Evolutionary conservation across 2,797 vertebrate genomes (phyloP).

Genomic region (Protonibea diacanthus): DNA sequence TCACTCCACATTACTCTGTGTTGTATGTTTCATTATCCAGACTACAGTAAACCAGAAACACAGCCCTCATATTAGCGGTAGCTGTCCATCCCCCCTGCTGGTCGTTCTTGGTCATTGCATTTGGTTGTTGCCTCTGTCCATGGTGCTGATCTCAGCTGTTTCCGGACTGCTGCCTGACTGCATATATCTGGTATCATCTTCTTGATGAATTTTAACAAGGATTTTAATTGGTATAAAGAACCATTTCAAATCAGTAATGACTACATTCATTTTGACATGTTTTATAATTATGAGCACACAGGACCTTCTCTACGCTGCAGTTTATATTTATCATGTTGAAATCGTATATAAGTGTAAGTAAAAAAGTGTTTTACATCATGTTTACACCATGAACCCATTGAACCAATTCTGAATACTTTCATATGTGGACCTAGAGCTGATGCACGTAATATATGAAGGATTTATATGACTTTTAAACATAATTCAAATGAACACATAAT

Average conservation of each 20-base stretch:
- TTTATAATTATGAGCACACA: not conserved
- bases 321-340: not conserved
- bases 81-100: constrained; percentile 55
- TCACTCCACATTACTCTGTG: constrained; percentile 2
- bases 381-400: not conserved
- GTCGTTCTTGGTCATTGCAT: not conserved
- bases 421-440: no score
- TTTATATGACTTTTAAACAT: not conserved
- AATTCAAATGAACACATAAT: not conserved
- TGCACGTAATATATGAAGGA: not conserved
- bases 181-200: constrained; percentile 1
- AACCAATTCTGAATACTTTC: no score
- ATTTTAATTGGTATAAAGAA: no score
- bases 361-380: not conserved
- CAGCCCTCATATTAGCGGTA: not conserved
- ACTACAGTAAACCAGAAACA: constrained; percentile 13
- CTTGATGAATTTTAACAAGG: not conserved
- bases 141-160: constrained; percentile 67
- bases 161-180: not conserved
- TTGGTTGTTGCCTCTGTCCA: constrained; percentile 51
- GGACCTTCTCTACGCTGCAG: not conserved
- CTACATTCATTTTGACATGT: not conserved
- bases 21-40: constrained; percentile 9
- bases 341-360: not conserved
- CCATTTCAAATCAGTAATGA: not conserved